phyloP scores from a whole-genome alignment of 2,113 vertebrate species.

The Taxidea taxus region DNA sequence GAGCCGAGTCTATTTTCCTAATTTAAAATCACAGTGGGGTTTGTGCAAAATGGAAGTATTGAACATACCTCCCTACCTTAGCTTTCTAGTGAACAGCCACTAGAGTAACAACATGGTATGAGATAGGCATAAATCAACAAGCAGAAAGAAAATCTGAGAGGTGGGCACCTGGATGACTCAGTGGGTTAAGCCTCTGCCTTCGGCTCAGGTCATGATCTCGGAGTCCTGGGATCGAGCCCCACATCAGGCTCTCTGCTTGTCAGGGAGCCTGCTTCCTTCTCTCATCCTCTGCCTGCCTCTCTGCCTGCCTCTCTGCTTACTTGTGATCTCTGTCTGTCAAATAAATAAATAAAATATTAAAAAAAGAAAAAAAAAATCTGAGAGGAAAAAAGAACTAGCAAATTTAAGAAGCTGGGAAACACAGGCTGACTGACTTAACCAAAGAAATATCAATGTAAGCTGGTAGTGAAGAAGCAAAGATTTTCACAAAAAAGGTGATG shows the following conservation, averaged over 20 bases:
- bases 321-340: too few species aligned
- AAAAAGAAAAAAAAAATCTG: not conserved
- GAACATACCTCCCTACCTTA: not conserved
- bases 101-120: not conserved
- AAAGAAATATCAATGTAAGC: not conserved
- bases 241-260: too few species aligned
- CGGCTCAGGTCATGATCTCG: too few species aligned
- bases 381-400: not conserved
- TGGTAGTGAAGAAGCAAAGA: not conserved
- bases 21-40: not conserved
- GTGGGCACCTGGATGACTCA: too few species aligned
- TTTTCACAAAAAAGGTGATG: not conserved
- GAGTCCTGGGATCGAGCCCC: too few species aligned
- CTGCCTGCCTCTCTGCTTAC: too few species aligned
- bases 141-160: not conserved
- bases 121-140: not conserved
- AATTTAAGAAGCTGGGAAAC: not conserved
- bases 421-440: not conserved
- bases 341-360: too few species aligned
- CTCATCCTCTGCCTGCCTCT: too few species aligned
- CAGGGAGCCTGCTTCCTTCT: too few species aligned
- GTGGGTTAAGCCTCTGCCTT: too few species aligned
- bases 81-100: not conserved
- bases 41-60: not conserved
- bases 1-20: not conserved